Evolutionary conservation across 64 coral and sea anemone species (phyloP).

Genomic region (Pocillopora damicornis): DNA sequence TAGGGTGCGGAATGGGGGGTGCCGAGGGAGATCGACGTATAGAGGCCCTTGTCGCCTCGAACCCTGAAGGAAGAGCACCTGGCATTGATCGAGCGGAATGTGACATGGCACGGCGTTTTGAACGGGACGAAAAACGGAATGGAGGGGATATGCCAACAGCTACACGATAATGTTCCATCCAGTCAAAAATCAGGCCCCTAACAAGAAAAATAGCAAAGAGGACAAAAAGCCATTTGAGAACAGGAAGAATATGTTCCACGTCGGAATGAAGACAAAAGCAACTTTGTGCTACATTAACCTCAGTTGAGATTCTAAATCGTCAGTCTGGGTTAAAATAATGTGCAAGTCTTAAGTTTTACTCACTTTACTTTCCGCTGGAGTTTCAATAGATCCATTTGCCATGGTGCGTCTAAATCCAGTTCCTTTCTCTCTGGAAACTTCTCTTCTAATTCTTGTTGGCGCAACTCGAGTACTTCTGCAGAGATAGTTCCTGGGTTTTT

Average conservation of each 20-base stretch:
- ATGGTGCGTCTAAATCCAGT: constrained; percentile 77
- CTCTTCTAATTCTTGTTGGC: constrained; percentile 80
- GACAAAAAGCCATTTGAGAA: not conserved
- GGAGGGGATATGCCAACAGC: constrained; percentile 79
- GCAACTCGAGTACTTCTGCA: constrained; percentile 59
- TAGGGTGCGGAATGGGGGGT: constrained; percentile 62
- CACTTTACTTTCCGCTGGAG: constrained; percentile 94
- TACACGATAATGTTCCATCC: constrained; percentile 96
- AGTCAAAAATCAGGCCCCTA: constrained; percentile 88
- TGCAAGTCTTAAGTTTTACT: not conserved
- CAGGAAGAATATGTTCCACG: not conserved
- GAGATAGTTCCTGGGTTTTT: constrained; percentile 28
- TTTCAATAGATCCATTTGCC: constrained; percentile 74
- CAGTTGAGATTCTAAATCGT: no score
- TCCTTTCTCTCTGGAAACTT: constrained; percentile 92
- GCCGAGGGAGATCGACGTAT: constrained; percentile 76
- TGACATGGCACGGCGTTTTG: constrained; percentile 52
- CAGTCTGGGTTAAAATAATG: not conserved
- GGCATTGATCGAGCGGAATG: constrained; percentile 76
- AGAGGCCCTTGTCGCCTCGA: constrained; percentile 20
- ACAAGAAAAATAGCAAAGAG: not conserved
- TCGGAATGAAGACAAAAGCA: no score
- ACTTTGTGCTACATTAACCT: no score
- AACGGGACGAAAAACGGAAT: constrained; percentile 42
- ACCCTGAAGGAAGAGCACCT: constrained; percentile 64